phyloP scores from a whole-genome alignment of 2,888 invertebrate genomes.

The Sepioteuthis lessoniana region DNA sequence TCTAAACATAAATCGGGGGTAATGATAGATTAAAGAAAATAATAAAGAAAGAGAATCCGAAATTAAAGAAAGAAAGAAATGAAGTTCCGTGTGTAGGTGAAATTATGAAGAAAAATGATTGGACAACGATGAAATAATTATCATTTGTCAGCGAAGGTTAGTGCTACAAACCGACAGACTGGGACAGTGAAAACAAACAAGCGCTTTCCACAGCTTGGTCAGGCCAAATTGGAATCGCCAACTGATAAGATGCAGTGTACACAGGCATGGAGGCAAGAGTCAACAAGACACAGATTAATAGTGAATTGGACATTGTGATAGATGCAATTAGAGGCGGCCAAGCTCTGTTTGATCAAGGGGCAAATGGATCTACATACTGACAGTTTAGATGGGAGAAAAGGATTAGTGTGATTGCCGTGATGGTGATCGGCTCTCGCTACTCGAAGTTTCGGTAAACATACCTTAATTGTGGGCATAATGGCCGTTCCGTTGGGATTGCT shows the following conservation, averaged over 20 bases:
- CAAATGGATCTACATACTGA: conserved; percentile 6
- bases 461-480: not conserved
- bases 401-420: not conserved
- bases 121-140: not conserved
- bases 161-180: not conserved
- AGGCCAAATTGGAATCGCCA: not conserved
- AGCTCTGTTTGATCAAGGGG: not conserved
- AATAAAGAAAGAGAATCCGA: no score
- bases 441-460: not conserved
- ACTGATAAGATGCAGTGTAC: conserved; percentile 1
- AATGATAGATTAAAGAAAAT: no score
- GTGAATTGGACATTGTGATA: conserved; percentile 33
- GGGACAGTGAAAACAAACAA: not conserved
- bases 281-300: conserved; percentile 33
- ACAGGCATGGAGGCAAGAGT: conserved; percentile 13
- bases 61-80: no score
- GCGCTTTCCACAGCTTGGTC: not conserved
- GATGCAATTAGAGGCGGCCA: not conserved
- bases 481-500: not conserved
- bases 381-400: not conserved
- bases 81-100: not conserved
- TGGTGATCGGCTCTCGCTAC: not conserved
- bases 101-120: not conserved
- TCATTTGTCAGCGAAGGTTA: not conserved
- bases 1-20: no score